These are phyloP conservation scores for Cetoscarus ocellatus DNA, from an alignment of 2,797 vertebrate genomes.

Conservation along the genomic window DNA sequence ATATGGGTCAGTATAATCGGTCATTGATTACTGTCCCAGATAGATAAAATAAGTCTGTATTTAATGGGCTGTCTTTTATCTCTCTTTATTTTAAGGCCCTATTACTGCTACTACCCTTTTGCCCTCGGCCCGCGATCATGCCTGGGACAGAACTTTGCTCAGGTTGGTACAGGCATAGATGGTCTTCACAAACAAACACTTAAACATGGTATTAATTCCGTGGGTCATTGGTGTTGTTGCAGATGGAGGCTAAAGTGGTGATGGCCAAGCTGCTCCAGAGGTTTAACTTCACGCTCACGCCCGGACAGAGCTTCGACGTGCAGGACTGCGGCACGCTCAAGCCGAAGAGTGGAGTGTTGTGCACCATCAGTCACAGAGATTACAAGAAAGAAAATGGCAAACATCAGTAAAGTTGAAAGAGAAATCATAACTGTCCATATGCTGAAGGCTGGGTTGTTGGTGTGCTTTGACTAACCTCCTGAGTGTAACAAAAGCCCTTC, in stretches of 20 bases:
- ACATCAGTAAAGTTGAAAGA: not conserved
- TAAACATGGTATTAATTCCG: not conserved
- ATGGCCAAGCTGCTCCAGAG: conserved; percentile 94
- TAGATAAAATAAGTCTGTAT: not conserved
- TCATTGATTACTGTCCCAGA: not conserved
- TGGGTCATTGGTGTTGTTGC: conserved; percentile 24
- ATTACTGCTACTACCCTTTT: conserved; percentile 93
- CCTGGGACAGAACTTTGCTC: conserved; percentile 90
- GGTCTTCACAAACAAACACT: not conserved
- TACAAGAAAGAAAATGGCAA: not conserved
- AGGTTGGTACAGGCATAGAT: conserved; percentile 81
- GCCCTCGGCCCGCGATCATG: conserved; percentile 90
- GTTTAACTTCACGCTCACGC: conserved; percentile 88
- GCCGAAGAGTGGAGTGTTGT: conserved; percentile 88
- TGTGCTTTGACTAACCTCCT: not conserved
- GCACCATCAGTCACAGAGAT: conserved; percentile 80
- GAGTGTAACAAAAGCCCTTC: not conserved
- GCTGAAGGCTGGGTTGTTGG: not conserved
- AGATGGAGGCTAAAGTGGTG: conserved; percentile 95
- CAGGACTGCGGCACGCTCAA: conserved; percentile 84
- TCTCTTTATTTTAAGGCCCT: conserved; percentile 80
- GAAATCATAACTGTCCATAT: not conserved
- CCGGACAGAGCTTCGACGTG: conserved; percentile 88
- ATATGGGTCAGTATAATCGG: not conserved
- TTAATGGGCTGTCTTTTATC: not conserved